Percentiles rank a stretch among this genome's conserved stretches.
These are phyloP conservation scores for Tachystola acroxantha DNA, from an alignment of 2,888 invertebrate genomes.

Conservation along the genomic window DNA sequence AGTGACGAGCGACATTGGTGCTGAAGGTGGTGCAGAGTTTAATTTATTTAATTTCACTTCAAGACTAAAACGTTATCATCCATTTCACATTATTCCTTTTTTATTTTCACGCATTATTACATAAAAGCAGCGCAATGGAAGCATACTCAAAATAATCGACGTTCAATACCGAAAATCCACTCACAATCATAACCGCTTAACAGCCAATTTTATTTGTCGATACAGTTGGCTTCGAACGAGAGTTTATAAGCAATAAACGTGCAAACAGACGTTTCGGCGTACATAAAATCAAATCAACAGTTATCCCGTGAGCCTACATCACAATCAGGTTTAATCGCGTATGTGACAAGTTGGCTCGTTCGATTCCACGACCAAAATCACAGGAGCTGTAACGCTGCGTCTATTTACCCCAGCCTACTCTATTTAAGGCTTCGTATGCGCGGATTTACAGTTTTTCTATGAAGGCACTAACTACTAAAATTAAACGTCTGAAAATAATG, in stretches of 20 bases:
- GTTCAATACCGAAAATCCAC: constrained; percentile 48
- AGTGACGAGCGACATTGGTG: too few relatives aligned
- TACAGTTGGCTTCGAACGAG: constrained; percentile 65
- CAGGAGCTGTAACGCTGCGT: constrained; percentile 5
- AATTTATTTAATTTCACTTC: too few relatives aligned
- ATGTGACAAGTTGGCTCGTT: constrained; percentile 74
- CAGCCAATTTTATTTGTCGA: constrained; percentile 69
- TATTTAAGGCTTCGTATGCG: constrained; percentile 10
- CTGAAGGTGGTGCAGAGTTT: too few relatives aligned
- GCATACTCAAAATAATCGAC: constrained; percentile 40
- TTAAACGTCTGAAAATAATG: too few relatives aligned
- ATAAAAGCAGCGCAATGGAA: constrained; percentile 5
- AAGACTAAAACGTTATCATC: too few relatives aligned
- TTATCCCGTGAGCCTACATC: constrained; percentile 76
- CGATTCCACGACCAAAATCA: constrained; percentile 19
- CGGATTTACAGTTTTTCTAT: too few relatives aligned
- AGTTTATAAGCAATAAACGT: constrained; percentile 74
- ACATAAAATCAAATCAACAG: constrained; percentile 79
- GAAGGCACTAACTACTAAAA: too few relatives aligned
- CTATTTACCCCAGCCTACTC: constrained; percentile 1
- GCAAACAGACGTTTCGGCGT: constrained; percentile 73
- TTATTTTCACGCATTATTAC: too few relatives aligned
- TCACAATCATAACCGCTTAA: constrained; percentile 68
- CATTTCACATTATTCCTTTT: too few relatives aligned
- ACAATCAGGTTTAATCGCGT: constrained; percentile 76